Conservation (phyloP, 2,797 vertebrate species). For the Cyprinella venusta region DNA sequence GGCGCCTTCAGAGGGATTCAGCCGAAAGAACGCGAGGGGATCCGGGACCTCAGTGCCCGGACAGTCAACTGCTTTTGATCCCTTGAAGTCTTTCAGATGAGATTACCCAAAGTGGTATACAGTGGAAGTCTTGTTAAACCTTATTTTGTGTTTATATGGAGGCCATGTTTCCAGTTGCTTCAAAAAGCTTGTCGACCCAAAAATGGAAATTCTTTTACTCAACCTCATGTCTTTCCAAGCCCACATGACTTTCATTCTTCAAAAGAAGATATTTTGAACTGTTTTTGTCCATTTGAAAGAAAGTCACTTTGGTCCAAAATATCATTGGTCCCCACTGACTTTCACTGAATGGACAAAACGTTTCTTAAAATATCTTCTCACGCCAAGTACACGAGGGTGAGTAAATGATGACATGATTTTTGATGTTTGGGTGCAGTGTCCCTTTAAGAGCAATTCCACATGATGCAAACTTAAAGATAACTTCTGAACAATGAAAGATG, state of each 20-base stretch:
- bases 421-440: neutral
- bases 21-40: slow-evolving; percentile 59
- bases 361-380: neutral
- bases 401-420: neutral
- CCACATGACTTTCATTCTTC: neutral
- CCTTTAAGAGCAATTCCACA: slow-evolving; percentile 19
- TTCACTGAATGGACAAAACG: neutral
- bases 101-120: slow-evolving; percentile 32
- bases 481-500: slow-evolving; percentile 39
- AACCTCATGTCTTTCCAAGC: neutral
- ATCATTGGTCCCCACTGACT: neutral
- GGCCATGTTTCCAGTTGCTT: neutral
- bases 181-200: neutral
- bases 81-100: slow-evolving; percentile 55
- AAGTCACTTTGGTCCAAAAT: neutral
- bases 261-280: neutral
- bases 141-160: slow-evolving; percentile 16
- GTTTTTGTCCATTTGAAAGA: neutral
- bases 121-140: slow-evolving; percentile 38
- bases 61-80: slow-evolving; percentile 64
- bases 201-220: slow-evolving; percentile 8
- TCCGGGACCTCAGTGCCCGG: slow-evolving; percentile 56
- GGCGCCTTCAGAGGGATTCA: slow-evolving; percentile 59
- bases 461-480: slow-evolving; percentile 39
- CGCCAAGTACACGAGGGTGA: too few relatives aligned